A percentile compares a stretch with the other conserved stretches of the same genome.
These are phyloP conservation scores for Leptopilina clavipes DNA, from an alignment of 1,140 invertebrate genomes.

Conservation along the genomic window DNA sequence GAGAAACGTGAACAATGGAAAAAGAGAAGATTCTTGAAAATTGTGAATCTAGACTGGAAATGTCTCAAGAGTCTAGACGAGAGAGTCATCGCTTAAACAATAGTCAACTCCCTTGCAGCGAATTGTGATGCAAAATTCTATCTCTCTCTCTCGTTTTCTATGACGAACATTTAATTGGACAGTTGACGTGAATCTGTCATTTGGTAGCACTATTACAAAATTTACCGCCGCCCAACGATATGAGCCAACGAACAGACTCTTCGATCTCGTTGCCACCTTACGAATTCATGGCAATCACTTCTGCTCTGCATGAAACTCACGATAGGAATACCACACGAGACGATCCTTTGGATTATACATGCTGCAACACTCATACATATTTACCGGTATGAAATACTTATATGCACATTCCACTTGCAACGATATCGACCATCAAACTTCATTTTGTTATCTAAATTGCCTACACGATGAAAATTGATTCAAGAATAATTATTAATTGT, in stretches of 20 bases:
- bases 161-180: conserved; percentile 51
- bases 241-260: conserved; percentile 6
- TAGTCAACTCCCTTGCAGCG: conserved; percentile 42
- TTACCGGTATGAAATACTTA: conserved; percentile 25
- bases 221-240: conserved; percentile 28
- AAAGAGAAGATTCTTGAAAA: conserved; percentile 42
- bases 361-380: conserved; percentile 29
- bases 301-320: conserved; percentile 34
- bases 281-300: conserved; percentile 51
- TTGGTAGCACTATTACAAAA: conserved; percentile 38
- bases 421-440: conserved; percentile 12
- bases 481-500: too few species aligned
- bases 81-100: conserved; percentile 48
- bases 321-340: conserved; percentile 31
- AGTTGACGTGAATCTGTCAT: conserved; percentile 42
- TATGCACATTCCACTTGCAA: not conserved
- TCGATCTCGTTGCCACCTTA: conserved; percentile 45
- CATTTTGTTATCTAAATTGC: not conserved
- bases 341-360: not conserved
- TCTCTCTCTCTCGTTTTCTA: conserved; percentile 18
- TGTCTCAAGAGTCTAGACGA: conserved; percentile 50
- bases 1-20: conserved; percentile 40
- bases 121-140: conserved; percentile 53
- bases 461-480: not conserved
- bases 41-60: conserved; percentile 50